Base-by-base conservation (phyloP, 1,140 invertebrate genomes). In the Anoplophora glabripennis region DNA sequence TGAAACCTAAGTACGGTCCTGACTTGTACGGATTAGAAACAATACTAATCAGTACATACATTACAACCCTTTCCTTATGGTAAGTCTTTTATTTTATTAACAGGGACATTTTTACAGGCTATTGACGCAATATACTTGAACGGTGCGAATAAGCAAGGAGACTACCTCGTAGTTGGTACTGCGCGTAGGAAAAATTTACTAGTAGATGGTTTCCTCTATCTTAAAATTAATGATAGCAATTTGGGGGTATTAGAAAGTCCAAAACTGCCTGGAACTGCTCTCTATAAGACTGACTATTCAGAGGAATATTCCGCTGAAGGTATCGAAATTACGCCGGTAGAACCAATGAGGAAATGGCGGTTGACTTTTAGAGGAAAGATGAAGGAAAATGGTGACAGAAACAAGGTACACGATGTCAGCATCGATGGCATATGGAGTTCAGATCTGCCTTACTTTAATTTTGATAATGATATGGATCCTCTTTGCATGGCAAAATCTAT, bases 321-420 rank as follows among this genome's bases (percentile, higher is more conserved):
- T 11, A 52, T 72, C 7, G 59, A 63, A 72, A 75, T 63, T 79
- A 80, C n/a, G 63, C 84, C 84, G 8, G 7, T 68, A 9, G 63
- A 58, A 47, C 65, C 70, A 4, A 88, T 89, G 85, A 79, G 82
- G 53, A 79, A 77, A 60, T 90, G 87, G 86, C 80, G 76, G 63
- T 63, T 89, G 4, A 63, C 68, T 17, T 89, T 84, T 68, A 76
- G 78, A 40, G 86, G 87, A 21, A 73, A 80, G 70, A 81, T 88
- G 79, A 85, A 81, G 83, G 83, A 77, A 69, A 66, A 57, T 42
- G 41, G 59, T 28, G 54, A 71, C 53, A 17, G 34, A 1, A 38
- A 38, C 8, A 52, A 61, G 42, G 10, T 57, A 7, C 60, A 59
- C 55, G 66, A 78, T 48, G 80, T 84, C 7, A 70, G 77, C 58